Base-by-base conservation (phyloP, 2,113 vertebrate genomes). In the Syngnathus scovelli region DNA sequence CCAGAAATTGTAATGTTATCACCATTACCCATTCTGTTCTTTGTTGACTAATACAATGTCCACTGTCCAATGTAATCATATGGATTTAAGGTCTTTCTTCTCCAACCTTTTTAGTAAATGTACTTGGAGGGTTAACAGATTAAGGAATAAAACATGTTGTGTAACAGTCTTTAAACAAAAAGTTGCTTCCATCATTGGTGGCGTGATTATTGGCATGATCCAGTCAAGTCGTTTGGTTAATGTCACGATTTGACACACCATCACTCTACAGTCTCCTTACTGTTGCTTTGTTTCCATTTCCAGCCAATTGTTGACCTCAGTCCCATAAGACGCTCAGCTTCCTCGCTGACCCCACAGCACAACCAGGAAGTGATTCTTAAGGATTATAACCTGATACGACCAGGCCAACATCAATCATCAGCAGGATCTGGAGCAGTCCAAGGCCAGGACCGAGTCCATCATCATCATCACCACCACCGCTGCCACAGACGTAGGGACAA, bases 261-360 rank as follows among this genome's bases (percentile, higher is more conserved):
- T 56, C 6, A 11, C 7, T 67, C 33, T 48, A 1, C 54, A n/a
- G 67, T 36, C 13, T 66, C 5, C 63, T 65, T 33, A 64, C 43
- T 4, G 37, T 19, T 23, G 3, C 55, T 61, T 71, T 27, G 70
- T 23, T 48, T 66, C 54, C 59, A 19, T 64, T 66, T 58, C 54
- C 88, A 99, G 96, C 93, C 94, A 0, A 94, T 94, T 56, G 85
- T 92, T 0, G 94, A 95, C 66, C 87, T 92, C 41, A 98, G 95
- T 76, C 95, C 96, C 63, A 98, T 99, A 89, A 94, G 93, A 64
- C 94, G 96, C 8, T 99, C 96, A 0, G 90, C 94, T 5, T 98
- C 96, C 81, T 96, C 96, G 0, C 82, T 98, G 90, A 83, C 93
- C 2, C 94, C 94, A 0, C 94, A 93, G 77, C 87, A 88, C 1